Percentiles rank a stretch among this genome's conserved stretches.
Conservation (phyloP, 2,888 invertebrate species). For the Gymnoscelis rufifasciata region DNA sequence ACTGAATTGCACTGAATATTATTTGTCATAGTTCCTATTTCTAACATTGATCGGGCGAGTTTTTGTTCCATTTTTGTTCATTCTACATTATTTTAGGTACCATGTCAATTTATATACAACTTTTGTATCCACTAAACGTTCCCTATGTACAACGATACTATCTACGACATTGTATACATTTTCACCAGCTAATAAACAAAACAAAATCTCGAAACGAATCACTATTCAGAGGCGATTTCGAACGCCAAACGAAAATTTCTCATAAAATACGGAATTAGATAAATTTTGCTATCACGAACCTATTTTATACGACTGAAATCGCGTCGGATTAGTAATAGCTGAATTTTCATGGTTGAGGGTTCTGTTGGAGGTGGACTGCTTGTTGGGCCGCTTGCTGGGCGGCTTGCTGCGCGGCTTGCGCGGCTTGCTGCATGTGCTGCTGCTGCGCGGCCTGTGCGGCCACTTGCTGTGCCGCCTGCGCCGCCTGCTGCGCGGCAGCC, state of each 20-base stretch:
- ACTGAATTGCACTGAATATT: slow-evolving; percentile 66
- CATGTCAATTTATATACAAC: slow-evolving; percentile 62
- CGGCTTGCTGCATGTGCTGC: slow-evolving; percentile 63
- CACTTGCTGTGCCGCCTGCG: slow-evolving; percentile 48
- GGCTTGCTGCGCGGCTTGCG: slow-evolving; percentile 66
- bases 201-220: slow-evolving; percentile 43
- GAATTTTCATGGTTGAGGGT: slow-evolving; percentile 87
- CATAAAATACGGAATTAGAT: slow-evolving; percentile 25
- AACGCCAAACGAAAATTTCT: slow-evolving; percentile 39
- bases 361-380: slow-evolving; percentile 77
- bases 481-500: slow-evolving; percentile 60
- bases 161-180: slow-evolving; percentile 58
- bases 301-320: slow-evolving; percentile 54
- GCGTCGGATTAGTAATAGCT: slow-evolving; percentile 86
- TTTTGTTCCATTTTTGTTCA: slow-evolving; percentile 72
- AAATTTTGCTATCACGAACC: slow-evolving; percentile 42
- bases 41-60: slow-evolving; percentile 75
- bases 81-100: slow-evolving; percentile 54
- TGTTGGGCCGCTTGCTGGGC: slow-evolving; percentile 72
- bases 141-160: slow-evolving; percentile 70
- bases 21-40: slow-evolving; percentile 54
- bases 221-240: slow-evolving; percentile 74
- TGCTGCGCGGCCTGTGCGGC: slow-evolving; percentile 54
- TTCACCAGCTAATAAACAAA: slow-evolving; percentile 42
- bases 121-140: slow-evolving; percentile 56